Evolutionary conservation across 2,888 invertebrate genomes (phyloP).

Genomic region (Netelia virgata): DNA sequence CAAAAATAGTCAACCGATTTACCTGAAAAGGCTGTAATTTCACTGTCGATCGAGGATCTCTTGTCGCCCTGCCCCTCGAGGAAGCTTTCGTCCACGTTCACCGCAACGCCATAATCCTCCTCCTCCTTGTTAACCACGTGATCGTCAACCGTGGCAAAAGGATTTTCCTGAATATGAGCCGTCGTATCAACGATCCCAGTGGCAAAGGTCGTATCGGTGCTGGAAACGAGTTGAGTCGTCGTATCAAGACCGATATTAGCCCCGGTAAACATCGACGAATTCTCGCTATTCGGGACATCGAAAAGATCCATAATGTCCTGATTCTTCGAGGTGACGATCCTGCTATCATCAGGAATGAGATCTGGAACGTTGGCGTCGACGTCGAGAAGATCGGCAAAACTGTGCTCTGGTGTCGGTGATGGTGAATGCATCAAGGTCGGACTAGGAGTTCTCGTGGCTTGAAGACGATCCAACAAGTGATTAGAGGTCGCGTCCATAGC

Average conservation of each 20-base stretch:
- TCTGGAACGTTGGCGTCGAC: slow-evolving; percentile 85
- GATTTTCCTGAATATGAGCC: slow-evolving; percentile 75
- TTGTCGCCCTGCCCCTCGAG: slow-evolving; percentile 70
- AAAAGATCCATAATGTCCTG: slow-evolving; percentile 82
- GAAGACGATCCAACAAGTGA: slow-evolving; percentile 92
- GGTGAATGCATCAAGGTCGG: slow-evolving; percentile 95
- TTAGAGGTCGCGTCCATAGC: slow-evolving; percentile 95
- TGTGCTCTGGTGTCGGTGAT: slow-evolving; percentile 92
- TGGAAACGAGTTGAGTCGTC: slow-evolving; percentile 67
- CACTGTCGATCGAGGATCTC: slow-evolving; percentile 72
- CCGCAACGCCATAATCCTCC: slow-evolving; percentile 46
- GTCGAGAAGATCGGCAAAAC: slow-evolving; percentile 88
- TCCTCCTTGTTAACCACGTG: slow-evolving; percentile 14
- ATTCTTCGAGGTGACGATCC: slow-evolving; percentile 66
- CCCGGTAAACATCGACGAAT: slow-evolving; percentile 73
- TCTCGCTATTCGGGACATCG: slow-evolving; percentile 78
- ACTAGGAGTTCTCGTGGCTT: slow-evolving; percentile 94
- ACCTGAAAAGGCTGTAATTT: slow-evolving; percentile 66
- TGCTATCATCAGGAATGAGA: slow-evolving; percentile 82
- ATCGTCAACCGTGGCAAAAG: slow-evolving; percentile 72
- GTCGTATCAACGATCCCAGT: slow-evolving; percentile 67
- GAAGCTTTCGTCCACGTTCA: slow-evolving; percentile 55
- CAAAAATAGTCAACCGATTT: background rate
- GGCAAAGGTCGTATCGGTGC: slow-evolving; percentile 66
- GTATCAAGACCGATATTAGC: slow-evolving; percentile 66